Base-by-base conservation (phyloP, 2,797 vertebrate species). In the Crypturellus tataupa region DNA sequence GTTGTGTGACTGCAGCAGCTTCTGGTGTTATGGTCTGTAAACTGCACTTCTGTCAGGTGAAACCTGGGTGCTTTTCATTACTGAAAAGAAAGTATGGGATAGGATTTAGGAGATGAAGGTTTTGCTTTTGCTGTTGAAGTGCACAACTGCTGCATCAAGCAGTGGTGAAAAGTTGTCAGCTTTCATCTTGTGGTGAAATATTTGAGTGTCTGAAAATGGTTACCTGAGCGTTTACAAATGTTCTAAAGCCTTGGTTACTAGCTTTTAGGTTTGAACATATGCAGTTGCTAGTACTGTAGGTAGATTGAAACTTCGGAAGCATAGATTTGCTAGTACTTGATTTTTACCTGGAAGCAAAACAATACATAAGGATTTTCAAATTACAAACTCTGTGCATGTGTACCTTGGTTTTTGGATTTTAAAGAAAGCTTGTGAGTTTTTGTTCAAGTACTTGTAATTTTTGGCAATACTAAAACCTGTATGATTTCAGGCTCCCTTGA, bases 21-120 rank as follows among this genome's bases (percentile, higher is more conserved):
- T 94, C 95, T 96, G 94, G 91, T 94, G 95, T 95, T 93, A 0
- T 1, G 40, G 40, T 93, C 51, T 79, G 39, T 91, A 95, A 88
- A 96, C 87, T 94, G 15, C 87, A 86, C 29, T 89, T 82, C 17
- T 39, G 24, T 80, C 67, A 77, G 90, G 90, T 91, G 46, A 72
- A 91, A 94, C 23, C 9, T 11, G 1, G 1, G 0, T 68, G 49
- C 33, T 80, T 75, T 69, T 10, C 14, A 16, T 19, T 46, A n/a
- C 67, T 65, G 51, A 37, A 78, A 39, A 49, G 73, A 42, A 5
- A 2, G 44, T 25, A 39, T 46, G 9, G 5, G 3, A 5, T 79
- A 29, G 33, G 25, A 24, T 70, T 73, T 15, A 47, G 24, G 47
- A 14, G 20, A 27, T 60, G 31, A 49, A 31, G 5, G 8, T 63